A percentile compares a stretch with the other conserved stretches of the same genome.
These are phyloP conservation scores for Erinaceus europaeus DNA, from an alignment of 2,113 vertebrate species.

Conservation along the genomic window DNA sequence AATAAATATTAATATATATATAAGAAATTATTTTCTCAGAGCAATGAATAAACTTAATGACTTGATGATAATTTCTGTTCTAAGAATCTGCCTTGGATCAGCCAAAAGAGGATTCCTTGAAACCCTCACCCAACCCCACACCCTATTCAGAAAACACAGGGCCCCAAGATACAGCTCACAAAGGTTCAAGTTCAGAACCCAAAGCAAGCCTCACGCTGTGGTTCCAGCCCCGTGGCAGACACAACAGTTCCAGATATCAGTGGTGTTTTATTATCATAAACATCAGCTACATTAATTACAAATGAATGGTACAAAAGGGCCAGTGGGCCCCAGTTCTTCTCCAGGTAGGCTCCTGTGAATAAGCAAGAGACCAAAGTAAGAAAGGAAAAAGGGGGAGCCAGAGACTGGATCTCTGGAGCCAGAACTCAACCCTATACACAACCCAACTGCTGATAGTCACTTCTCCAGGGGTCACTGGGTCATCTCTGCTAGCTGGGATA, in stretches of 20 bases:
- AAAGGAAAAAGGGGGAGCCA: background rate
- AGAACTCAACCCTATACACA: background rate
- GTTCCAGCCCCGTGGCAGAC: background rate
- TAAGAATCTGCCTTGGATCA: background rate
- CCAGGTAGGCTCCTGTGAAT: constrained; percentile 19
- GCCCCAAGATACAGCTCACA: background rate
- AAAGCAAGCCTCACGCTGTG: background rate
- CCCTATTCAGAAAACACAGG: background rate
- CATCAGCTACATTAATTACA: background rate
- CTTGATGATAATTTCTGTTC: background rate
- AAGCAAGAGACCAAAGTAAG: constrained; percentile 39
- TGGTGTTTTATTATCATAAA: constrained; percentile 53
- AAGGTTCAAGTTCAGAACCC: background rate
- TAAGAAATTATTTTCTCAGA: background rate
- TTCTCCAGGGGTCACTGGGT: background rate
- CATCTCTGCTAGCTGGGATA: background rate
- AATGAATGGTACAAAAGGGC: background rate
- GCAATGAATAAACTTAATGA: background rate
- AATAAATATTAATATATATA: too few species aligned
- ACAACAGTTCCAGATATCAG: too few species aligned
- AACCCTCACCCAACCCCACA: background rate
- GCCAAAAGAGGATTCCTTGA: background rate
- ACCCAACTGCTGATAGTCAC: background rate
- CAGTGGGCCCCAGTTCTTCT: background rate
- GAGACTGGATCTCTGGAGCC: background rate